Evolutionary conservation across 1,140 invertebrate species (phyloP), one percentile per base, ranked within the genome.

Genomic region (Lasaia peninsularis): DNA sequence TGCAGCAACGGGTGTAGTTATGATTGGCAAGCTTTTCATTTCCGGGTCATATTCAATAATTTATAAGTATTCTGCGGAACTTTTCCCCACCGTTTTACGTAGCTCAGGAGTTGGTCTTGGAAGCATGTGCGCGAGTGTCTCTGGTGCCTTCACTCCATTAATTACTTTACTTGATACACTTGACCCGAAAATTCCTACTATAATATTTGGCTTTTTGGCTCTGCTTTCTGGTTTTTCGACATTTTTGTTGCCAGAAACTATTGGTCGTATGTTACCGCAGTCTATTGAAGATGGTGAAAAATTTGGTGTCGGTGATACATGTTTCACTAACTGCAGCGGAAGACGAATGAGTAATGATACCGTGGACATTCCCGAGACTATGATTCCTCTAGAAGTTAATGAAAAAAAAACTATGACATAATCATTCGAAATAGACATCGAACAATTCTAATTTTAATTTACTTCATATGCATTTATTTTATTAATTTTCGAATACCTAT

Each of bases 11-110:
- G 77, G 70, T 3, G 87, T 93, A 1, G 93, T 94, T 0, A 92
- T 97, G 81, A 66, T 94, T 9, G 96, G 96, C 0, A 96, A 96
- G 80, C 92, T 96, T 33, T 93, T 95, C 61, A 95, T 97, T 63
- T 94, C 96, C 20, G 93, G 94, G 34, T 95, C 95, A 0, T 97
- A 96, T 82, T 94, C 94, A 32, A 93, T 96, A 2, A 94, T 96
- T 61, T 97, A 97, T 69, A 95, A 97, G 73, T 97, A 97, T 89
- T 96, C 95, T 0, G 95, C 96, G 2, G 96, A 97, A 88, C 80
- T 97, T 0, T 89, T 97, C 33, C 96, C 96, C 5, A 97, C 96
- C 0, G 96, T 97, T 6, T 95, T 97, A 0, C 87, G 96, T 32
- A 96, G 95, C 11, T 95, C 96, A 80, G 96, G 96, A 0, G 94